Percentiles rank a stretch among this genome's conserved stretches.
Conservation (phyloP, 1,140 invertebrate genomes). For the Plodia interpunctella region DNA sequence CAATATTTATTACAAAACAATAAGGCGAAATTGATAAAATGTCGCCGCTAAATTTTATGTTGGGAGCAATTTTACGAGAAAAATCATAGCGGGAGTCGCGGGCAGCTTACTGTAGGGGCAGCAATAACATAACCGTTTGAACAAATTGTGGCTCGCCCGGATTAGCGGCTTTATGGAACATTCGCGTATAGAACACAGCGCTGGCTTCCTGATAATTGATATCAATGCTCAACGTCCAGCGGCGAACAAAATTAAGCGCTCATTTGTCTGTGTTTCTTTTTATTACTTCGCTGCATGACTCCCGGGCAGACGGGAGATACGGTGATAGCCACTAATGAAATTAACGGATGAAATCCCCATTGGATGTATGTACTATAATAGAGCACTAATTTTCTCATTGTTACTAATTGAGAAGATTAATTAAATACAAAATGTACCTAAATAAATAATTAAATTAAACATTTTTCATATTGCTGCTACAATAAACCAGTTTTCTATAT, state of each 20-base stretch:
- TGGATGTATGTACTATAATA: not conserved
- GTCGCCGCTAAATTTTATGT: conserved; percentile 20
- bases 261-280: conserved; percentile 50
- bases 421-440: too few relatives aligned
- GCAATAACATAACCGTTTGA: conserved; percentile 74
- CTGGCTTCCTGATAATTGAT: conserved; percentile 65
- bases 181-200: conserved; percentile 49
- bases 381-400: not conserved
- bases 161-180: conserved; percentile 72
- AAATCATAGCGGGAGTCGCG: conserved; percentile 45
- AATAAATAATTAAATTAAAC: too few relatives aligned
- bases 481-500: too few relatives aligned
- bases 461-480: too few relatives aligned
- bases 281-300: conserved; percentile 43
- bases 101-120: conserved; percentile 46
- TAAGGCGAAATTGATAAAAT: conserved; percentile 18
- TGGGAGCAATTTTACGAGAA: conserved; percentile 39
- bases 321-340: conserved; percentile 22
- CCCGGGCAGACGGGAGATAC: conserved; percentile 22
- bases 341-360: conserved; percentile 21
- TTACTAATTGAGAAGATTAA: too few relatives aligned
- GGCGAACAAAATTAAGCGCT: conserved; percentile 45
- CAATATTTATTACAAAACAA: conserved; percentile 9
- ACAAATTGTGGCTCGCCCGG: conserved; percentile 67
- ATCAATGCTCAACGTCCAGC: conserved; percentile 56